Evolutionary conservation across 1,140 invertebrate species (phyloP).

Genomic region (Cotesia glomerata): DNA sequence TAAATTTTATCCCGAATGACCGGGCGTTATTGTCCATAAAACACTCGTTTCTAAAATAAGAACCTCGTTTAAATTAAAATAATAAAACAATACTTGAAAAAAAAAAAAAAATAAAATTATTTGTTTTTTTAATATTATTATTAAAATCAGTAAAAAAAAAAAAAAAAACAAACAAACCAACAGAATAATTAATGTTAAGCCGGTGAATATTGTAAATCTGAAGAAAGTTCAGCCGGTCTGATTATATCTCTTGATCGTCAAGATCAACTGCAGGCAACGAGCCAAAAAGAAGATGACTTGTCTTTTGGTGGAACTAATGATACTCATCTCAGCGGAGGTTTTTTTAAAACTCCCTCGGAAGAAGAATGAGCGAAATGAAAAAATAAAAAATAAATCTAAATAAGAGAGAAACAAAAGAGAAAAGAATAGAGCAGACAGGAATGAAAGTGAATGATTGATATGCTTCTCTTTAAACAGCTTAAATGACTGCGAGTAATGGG

Average conservation of each 20-base stretch:
- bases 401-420: background rate
- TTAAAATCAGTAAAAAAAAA: too few species aligned
- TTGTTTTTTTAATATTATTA: too few species aligned
- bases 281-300: conserved; percentile 4
- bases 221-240: background rate
- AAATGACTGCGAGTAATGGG: background rate
- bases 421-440: background rate
- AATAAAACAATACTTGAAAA: too few species aligned
- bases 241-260: conserved; percentile 5
- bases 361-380: background rate
- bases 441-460: too few species aligned
- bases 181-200: background rate
- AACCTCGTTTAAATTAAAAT: too few species aligned
- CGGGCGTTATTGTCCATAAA: too few species aligned
- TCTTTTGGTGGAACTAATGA: conserved; percentile 4
- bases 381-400: background rate
- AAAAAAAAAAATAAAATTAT: too few species aligned
- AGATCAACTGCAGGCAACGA: conserved; percentile 3
- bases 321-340: background rate
- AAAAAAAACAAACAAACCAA: too few species aligned
- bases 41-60: too few species aligned
- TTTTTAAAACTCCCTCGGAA: background rate
- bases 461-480: background rate
- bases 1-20: too few species aligned
- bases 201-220: background rate